Conservation (phyloP, 2,797 vertebrate species). For the Darevskia nairensis region DNA sequence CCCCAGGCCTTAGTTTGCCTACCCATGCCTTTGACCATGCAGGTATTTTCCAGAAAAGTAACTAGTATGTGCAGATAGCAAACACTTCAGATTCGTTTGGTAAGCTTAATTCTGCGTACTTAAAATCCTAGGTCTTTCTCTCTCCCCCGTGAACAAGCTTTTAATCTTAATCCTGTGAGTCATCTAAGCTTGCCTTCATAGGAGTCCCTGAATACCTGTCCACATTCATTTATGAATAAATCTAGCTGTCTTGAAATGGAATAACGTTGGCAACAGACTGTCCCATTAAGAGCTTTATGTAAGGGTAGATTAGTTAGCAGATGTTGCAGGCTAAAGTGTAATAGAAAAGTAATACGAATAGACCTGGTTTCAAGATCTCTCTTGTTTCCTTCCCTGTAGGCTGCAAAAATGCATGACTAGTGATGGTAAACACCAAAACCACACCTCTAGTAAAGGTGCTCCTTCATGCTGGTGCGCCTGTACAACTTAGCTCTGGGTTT, state of each 20-base stretch:
- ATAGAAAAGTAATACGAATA: not conserved
- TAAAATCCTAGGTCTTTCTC: not conserved
- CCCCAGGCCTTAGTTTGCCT: no score
- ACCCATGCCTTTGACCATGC: not conserved
- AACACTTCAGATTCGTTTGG: not conserved
- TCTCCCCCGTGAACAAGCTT: not conserved
- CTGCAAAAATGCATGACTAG: not conserved
- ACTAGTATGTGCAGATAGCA: not conserved
- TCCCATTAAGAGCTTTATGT: conserved; percentile 17
- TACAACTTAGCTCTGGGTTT: not conserved
- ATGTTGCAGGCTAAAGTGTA: not conserved
- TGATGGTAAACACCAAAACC: not conserved
- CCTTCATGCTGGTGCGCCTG: not conserved
- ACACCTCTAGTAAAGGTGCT: not conserved
- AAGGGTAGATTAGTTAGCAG: conserved; percentile 13
- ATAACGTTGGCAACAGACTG: conserved; percentile 16
- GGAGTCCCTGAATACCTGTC: not conserved
- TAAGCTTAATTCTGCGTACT: not conserved
- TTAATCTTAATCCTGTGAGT: conserved; percentile 23
- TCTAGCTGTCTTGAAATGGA: not conserved
- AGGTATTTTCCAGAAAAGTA: not conserved
- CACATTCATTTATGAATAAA: not conserved
- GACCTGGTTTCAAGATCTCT: not conserved
- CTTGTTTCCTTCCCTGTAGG: not conserved
- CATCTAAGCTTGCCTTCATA: conserved; percentile 11